Conservation (phyloP, 2,888 invertebrate species). For the Lissonota sp. region DNA sequence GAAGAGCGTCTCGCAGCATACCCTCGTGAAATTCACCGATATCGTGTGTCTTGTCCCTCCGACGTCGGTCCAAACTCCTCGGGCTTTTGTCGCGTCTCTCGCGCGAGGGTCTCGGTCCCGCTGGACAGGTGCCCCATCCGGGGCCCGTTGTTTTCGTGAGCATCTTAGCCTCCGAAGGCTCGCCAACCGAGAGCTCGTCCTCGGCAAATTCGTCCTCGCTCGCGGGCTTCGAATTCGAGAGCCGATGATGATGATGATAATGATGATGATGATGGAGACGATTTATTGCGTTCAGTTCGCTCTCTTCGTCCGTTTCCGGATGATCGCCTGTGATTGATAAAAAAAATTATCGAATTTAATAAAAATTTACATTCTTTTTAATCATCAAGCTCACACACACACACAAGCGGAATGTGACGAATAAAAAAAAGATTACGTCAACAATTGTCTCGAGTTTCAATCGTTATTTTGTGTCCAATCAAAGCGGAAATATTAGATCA, state of each 20-base stretch:
- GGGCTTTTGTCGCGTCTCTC: constrained; percentile 85
- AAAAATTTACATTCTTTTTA: constrained; percentile 19
- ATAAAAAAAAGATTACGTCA: background rate
- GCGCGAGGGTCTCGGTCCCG: constrained; percentile 86
- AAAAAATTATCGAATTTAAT: background rate
- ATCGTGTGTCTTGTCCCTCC: constrained; percentile 86
- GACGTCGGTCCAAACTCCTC: constrained; percentile 83
- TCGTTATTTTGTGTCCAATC: background rate
- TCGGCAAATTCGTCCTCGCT: constrained; percentile 95
- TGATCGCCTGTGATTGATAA: constrained; percentile 75
- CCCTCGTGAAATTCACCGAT: constrained; percentile 93
- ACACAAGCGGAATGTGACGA: background rate
- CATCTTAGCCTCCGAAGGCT: constrained; percentile 82
- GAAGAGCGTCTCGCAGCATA: constrained; percentile 90
- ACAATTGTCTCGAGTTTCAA: background rate
- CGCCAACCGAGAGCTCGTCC: constrained; percentile 88
- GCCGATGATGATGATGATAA: constrained; percentile 75
- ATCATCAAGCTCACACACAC: background rate
- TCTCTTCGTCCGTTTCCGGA: constrained; percentile 80
- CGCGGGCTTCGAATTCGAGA: constrained; percentile 83
- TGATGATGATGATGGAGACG: constrained; percentile 77
- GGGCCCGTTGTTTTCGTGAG: constrained; percentile 84
- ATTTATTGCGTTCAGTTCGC: constrained; percentile 78
- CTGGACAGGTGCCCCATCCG: constrained; percentile 86
- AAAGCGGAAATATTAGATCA: constrained; percentile 19